Conservation (phyloP, 2,797 vertebrate species). For the Fistularia tabacaria region DNA sequence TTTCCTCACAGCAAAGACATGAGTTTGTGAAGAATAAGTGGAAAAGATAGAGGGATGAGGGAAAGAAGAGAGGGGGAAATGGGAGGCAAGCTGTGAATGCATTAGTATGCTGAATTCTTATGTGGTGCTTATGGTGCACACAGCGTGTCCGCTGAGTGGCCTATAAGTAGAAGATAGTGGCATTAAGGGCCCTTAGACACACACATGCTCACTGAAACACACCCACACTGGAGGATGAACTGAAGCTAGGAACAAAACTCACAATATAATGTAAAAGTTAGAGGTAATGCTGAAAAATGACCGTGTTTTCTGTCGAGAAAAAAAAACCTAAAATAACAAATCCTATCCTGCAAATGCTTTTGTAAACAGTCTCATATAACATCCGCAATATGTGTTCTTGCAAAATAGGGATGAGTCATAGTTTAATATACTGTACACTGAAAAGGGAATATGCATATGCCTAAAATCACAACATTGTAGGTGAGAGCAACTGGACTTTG, state of each 20-base stretch:
- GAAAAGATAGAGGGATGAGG: neutral
- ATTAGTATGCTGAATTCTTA: constrained; percentile 23
- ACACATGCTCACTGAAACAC: constrained; percentile 1
- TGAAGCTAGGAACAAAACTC: constrained; percentile 21
- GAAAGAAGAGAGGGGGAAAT: constrained; percentile 1
- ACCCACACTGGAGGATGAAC: constrained; percentile 8
- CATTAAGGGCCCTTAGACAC: constrained; percentile 12
- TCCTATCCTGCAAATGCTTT: no score
- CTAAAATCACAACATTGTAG: no score
- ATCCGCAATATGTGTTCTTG: no score
- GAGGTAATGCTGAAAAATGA: constrained; percentile 3
- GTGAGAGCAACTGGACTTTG: no score
- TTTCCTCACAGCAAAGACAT: no score
- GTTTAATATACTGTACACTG: no score
- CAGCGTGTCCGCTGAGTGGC: constrained; percentile 25
- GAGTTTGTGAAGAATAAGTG: neutral
- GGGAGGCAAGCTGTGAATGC: constrained; percentile 8
- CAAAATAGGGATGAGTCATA: no score
- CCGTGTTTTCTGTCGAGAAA: constrained; percentile 9
- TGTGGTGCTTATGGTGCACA: constrained; percentile 19
- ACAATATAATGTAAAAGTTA: constrained; percentile 9
- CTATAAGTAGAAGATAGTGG: constrained; percentile 18
- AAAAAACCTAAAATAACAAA: no score
- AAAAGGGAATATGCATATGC: no score
- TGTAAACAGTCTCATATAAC: no score